Evolutionary conservation across 1,140 invertebrate genomes (phyloP).

Genomic region (Drosophila ercepeae): DNA sequence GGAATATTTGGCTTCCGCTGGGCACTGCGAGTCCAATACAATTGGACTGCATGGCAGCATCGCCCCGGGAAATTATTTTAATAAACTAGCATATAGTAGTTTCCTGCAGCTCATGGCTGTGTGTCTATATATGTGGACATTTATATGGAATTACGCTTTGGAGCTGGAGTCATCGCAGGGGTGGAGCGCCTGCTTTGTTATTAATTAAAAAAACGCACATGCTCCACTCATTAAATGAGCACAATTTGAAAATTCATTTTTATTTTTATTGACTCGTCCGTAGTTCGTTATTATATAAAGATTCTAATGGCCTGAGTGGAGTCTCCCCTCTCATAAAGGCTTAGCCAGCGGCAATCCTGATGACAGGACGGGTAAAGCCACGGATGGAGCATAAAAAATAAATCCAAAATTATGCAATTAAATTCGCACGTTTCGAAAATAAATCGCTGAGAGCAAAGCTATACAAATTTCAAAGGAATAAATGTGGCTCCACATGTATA

Average conservation of each 20-base stretch:
- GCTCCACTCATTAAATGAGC: slow-evolving; percentile 66
- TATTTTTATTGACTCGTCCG: slow-evolving; percentile 72
- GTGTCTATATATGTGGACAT: neutral
- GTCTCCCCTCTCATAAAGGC: slow-evolving; percentile 30
- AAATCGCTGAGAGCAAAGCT: slow-evolving; percentile 16
- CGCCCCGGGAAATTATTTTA: slow-evolving; percentile 25
- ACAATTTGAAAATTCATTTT: slow-evolving; percentile 74
- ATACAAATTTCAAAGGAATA: neutral
- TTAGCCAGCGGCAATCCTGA: slow-evolving; percentile 19
- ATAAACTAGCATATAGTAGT: slow-evolving; percentile 13
- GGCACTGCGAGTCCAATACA: slow-evolving; percentile 5
- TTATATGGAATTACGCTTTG: neutral
- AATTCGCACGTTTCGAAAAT: slow-evolving; percentile 47
- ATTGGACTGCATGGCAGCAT: slow-evolving; percentile 1
- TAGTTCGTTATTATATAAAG: slow-evolving; percentile 31
- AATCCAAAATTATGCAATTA: slow-evolving; percentile 75
- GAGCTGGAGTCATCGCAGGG: neutral
- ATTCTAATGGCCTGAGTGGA: slow-evolving; percentile 52
- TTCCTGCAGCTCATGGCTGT: slow-evolving; percentile 1
- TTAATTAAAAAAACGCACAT: slow-evolving; percentile 74
- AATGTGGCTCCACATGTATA: neutral
- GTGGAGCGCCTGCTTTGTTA: slow-evolving; percentile 39
- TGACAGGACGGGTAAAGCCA: neutral
- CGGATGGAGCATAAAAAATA: slow-evolving; percentile 60
- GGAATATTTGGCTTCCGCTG: slow-evolving; percentile 16